These are phyloP conservation scores for Drosophila hydei DNA, from an alignment of 1,140 invertebrate species.

Conservation along the genomic window DNA sequence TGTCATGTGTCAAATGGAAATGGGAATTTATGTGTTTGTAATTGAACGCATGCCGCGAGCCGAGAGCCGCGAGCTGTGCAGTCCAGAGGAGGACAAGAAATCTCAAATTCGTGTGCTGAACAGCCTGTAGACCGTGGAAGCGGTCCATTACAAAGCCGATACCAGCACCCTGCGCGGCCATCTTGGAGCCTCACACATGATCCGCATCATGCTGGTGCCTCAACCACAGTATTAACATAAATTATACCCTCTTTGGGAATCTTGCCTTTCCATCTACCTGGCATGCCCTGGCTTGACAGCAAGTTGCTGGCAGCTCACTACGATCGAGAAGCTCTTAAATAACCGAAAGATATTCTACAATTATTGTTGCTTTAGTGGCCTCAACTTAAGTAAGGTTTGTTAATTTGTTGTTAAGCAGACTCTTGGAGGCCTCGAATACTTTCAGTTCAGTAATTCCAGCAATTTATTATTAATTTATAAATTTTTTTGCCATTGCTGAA, in stretches of 20 bases:
- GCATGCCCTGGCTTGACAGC: not conserved
- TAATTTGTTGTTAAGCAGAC: too few species aligned
- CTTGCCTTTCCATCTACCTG: conserved; percentile 35
- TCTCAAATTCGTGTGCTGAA: conserved; percentile 31
- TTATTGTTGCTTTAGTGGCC: too few species aligned
- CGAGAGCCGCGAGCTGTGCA: conserved; percentile 58
- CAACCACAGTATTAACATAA: conserved; percentile 67
- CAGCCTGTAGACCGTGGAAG: conserved; percentile 3
- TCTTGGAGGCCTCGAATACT: too few species aligned
- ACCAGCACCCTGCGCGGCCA: conserved; percentile 20
- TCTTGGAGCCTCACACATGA: conserved; percentile 43
- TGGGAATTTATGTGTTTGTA: conserved; percentile 83
- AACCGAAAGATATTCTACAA: too few species aligned
- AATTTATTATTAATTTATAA: too few species aligned
- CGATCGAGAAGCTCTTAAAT: too few species aligned
- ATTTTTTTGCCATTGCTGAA: too few species aligned
- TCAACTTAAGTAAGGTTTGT: too few species aligned
- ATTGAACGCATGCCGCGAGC: conserved; percentile 76
- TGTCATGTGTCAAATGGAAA: conserved; percentile 84
- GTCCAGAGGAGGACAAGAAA: conserved; percentile 29
- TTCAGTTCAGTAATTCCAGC: too few species aligned
- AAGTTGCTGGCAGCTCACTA: not conserved
- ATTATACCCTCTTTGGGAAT: conserved; percentile 67
- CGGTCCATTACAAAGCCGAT: conserved; percentile 3
- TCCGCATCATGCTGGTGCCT: conserved; percentile 58